Conservation (phyloP, 2,113 vertebrate genomes). For the Corythaeola cristata region DNA sequence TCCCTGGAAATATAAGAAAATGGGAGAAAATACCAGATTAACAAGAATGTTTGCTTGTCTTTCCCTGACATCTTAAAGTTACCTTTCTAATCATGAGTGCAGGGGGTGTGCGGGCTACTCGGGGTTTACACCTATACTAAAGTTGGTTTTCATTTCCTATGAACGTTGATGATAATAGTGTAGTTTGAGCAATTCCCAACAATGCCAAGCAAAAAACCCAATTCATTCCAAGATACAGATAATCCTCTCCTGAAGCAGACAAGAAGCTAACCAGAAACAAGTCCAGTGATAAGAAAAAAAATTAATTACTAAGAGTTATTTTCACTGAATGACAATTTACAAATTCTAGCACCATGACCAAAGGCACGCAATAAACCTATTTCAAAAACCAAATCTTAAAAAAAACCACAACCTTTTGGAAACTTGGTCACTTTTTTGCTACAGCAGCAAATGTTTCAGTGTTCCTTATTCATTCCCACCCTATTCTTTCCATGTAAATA, state of each 20-base stretch:
- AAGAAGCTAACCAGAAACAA: background rate
- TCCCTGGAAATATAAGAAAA: background rate
- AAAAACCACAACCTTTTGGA: background rate
- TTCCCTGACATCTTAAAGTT: background rate
- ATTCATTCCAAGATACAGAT: background rate
- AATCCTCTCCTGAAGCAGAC: background rate
- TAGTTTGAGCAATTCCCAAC: background rate
- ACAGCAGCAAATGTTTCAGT: background rate
- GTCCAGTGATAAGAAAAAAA: background rate
- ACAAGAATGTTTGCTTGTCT: background rate
- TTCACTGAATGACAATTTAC: background rate
- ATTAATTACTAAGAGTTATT: background rate
- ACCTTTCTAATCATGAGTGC: background rate
- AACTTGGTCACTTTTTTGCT: background rate
- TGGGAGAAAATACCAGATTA: background rate
- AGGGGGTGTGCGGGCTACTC: background rate
- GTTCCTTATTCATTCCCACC: background rate
- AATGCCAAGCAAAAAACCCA: background rate
- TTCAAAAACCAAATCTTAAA: background rate
- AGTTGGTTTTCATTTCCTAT: background rate
- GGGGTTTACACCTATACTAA: background rate
- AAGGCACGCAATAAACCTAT: background rate
- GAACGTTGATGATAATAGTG: background rate
- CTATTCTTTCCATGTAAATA: background rate
- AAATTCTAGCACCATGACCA: background rate